phyloP scores from a whole-genome alignment of 1,140 invertebrate genomes.

The Cydia pomonella region DNA sequence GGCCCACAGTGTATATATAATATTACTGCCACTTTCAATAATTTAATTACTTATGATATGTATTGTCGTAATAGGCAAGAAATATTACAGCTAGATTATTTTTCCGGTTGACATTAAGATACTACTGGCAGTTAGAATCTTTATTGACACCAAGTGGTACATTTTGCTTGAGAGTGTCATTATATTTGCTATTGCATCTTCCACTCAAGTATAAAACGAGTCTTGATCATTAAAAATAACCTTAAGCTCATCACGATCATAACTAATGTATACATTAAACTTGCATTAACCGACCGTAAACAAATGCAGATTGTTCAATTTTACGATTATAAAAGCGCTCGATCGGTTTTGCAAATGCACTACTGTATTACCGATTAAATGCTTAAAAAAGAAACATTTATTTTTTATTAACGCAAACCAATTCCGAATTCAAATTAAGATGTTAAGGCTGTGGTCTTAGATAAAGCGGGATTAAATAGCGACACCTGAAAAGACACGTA shows the following conservation, averaged over 20 bases:
- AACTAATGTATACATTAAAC: conserved; percentile 11
- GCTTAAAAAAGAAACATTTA: conserved; percentile 38
- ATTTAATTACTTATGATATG: too few species aligned
- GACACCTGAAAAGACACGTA: too few species aligned
- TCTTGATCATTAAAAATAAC: background rate
- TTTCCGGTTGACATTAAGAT: too few species aligned
- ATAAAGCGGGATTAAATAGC: background rate
- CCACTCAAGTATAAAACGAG: background rate
- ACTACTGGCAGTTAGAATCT: too few species aligned
- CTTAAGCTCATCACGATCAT: background rate
- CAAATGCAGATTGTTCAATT: conserved; percentile 24
- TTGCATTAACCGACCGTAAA: conserved; percentile 6
- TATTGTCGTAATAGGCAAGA: too few species aligned
- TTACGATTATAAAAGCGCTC: conserved; percentile 14
- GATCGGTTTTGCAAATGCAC: conserved; percentile 17
- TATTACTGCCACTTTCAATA: too few species aligned
- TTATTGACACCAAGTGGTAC: too few species aligned
- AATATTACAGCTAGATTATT: too few species aligned
- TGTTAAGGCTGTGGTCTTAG: conserved; percentile 37
- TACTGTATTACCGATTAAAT: conserved; percentile 42
- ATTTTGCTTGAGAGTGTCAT: too few species aligned
- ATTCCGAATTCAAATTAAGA: conserved; percentile 65
- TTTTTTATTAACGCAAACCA: conserved; percentile 45
- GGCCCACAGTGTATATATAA: too few species aligned
- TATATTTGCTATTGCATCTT: background rate